phyloP scores from a whole-genome alignment of 2,888 invertebrate species.

The Eulithis prunata region DNA sequence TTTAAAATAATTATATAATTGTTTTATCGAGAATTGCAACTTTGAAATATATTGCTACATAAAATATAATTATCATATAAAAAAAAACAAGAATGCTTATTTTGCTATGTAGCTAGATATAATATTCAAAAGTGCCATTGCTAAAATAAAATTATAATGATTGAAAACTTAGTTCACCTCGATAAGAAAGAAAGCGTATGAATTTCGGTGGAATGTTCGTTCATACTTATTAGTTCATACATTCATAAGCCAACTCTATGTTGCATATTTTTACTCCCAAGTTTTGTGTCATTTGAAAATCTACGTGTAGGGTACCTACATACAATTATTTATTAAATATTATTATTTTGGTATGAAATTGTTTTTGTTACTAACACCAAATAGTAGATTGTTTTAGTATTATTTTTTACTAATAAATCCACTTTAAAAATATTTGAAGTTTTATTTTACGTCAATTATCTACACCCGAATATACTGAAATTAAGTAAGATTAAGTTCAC shows the following conservation, averaged over 20 bases:
- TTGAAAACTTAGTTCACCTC: background rate
- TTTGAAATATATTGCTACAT: too few species aligned
- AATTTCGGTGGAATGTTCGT: conserved; percentile 13
- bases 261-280: conserved; percentile 16
- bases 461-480: too few species aligned
- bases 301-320: conserved; percentile 52
- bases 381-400: conserved; percentile 70
- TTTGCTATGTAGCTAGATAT: conserved; percentile 58
- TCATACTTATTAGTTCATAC: conserved; percentile 11
- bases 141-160: conserved; percentile 39
- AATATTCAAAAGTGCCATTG: conserved; percentile 74
- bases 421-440: conserved; percentile 36
- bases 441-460: background rate
- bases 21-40: too few species aligned
- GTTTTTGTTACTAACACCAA: conserved; percentile 81
- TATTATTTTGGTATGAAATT: conserved; percentile 60
- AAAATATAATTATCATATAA: too few species aligned
- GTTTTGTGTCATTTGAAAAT: conserved; percentile 64
- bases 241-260: background rate
- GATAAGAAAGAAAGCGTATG: background rate
- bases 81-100: conserved; percentile 59
- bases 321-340: conserved; percentile 50
- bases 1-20: too few species aligned
- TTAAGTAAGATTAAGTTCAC: too few species aligned
- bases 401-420: conserved; percentile 66